Base-by-base conservation (phyloP, 1,140 invertebrate species). In the Hormaphis cornu region DNA sequence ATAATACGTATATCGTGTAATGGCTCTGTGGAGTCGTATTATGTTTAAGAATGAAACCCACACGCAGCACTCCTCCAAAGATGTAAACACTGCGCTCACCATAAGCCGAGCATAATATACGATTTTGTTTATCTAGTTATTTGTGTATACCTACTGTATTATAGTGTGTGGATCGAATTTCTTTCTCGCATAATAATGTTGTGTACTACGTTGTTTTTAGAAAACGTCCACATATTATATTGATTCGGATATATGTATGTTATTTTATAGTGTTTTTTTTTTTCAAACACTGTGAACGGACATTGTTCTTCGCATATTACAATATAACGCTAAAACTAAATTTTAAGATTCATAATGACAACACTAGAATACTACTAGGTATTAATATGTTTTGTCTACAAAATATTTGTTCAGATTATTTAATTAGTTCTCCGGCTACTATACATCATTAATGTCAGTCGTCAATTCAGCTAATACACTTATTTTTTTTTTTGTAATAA, bases 101-200 rank as follows among this genome's bases (percentile, higher is more conserved):
- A 56, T 20, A 28, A 10, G 8, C n/a, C 14, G 16, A n/a, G n/a
- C n/a, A n/a, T n/a, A n/a, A n/a, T n/a, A 18, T 18, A n/a, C 2
- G 12, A 56, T 37, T 56, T 56, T 56, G 54, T 56, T 56, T 56
- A 56, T 56, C 20, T 24, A 40, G 30, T 33, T 16, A 18, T 54
- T 3, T 20, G 28, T 12, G 46, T 20, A 14, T 20, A 6, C 53
- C n/a, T n/a, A n/a, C n/a, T n/a, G n/a, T n/a, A n/a, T n/a, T n/a
- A n/a, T n/a, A n/a, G n/a, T n/a, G 28, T 14, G 18, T n/a, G n/a
- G 22, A 24, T 37, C 9, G 16, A 6, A 56, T 56, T 56, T 56
- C 33, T 56, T 24, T 24, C 3, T 1, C 18, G 18, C 10, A n/a
- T n/a, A n/a, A n/a, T n/a, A n/a, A n/a, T n/a, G n/a, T n/a, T n/a